Base-by-base conservation (phyloP, 1,140 invertebrate genomes). In the Lasioglossum baleicum region DNA sequence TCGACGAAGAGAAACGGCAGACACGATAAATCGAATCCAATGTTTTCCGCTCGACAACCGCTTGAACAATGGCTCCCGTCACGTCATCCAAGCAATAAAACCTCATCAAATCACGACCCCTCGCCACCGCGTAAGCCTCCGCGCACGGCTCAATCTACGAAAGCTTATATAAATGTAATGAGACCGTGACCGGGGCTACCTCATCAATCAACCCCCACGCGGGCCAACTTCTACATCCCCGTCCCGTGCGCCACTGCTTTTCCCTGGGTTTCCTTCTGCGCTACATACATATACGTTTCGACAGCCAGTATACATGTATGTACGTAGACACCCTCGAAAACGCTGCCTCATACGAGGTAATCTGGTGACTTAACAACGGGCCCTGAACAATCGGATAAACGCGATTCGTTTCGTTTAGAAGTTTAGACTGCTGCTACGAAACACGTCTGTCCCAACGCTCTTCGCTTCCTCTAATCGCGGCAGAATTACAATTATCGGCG, bases 121-220 rank as follows among this genome's bases (percentile, higher is more conserved):
- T 88, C 86, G 87, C 88, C 87, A 89, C 81, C 86, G 82, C 84
- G 88, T 92, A 92, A 93, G 91, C 92, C 89, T 91, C 87, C 85
- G 81, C 84, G 89, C 88, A 88, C 80, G 86, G 90, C 90, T 91
- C 91, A 92, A 93, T 93, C 91, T 93, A 92, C 90, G 89, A 90
- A 91, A 93, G 92, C 92, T 93, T 93, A 93, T 93, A 93, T 91
- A 93, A 91, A 90, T 92, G 92, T 93, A 93, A 93, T 93, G 92
- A 93, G 92, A 93, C 91, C 90, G 90, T 92, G 90, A 90, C 88
- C 89, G 85, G 82, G 89, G 86, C 64, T 77, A 88, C 83, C 91
- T 93, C 92, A 93, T 93, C 92, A 93, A 93, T 93, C 92, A 93
- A 91, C 88, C 88, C 89, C 89, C 90, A 89, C 83, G 69, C 58